Base-by-base conservation (phyloP, 2,797 vertebrate genomes). In the Microctenopoma stevenorrisi region DNA sequence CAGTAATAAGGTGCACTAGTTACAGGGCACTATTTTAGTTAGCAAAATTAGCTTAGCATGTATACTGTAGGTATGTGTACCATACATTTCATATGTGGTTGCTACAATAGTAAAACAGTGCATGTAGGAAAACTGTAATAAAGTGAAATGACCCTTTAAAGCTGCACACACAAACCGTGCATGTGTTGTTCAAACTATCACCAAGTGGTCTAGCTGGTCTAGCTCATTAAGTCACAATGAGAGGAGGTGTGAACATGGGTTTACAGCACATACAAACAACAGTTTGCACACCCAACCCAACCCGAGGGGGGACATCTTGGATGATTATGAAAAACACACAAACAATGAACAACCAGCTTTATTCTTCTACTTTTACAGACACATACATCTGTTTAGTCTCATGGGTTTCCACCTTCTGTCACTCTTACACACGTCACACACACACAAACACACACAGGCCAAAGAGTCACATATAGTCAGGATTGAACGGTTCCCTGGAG, bases 361-460 rank as follows among this genome's bases (percentile, higher is more conserved):
- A 0, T 13, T 52, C 64, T 51, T 66, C 40, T 62, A 53, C 59
- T 60, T 75, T 65, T 22, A 22, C 22, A 22, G 22, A 68, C 75
- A 79, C 80, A 87, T 86, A 22, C 22, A 22, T 22, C 79, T 88
- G 82, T 78, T 64, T 56, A 43, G 58, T 75, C 74, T 62, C 63
- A 7, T 46, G 56, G 49, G 70, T 51, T 62, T 67, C 65, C 10
- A 40, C 51, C 37, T 74, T 51, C 55, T 2, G 57, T 46, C 25
- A 46, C 49, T 38, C 26, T 28, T 37, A 25, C 66, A 56, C 53
- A 51, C 12, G 22, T 22, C 22, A 22, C 22, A 22, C 22, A 22
- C 22, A 22, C 22, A 22, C 22, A 22, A 22, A 22, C 66, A 55
- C 53, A 51, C 12, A 63, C 25, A 66, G 40, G 50, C 38, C 62